These are phyloP conservation scores for Zygogramma bicolorata DNA, from an alignment of 2,888 invertebrate genomes.

Conservation along the genomic window DNA sequence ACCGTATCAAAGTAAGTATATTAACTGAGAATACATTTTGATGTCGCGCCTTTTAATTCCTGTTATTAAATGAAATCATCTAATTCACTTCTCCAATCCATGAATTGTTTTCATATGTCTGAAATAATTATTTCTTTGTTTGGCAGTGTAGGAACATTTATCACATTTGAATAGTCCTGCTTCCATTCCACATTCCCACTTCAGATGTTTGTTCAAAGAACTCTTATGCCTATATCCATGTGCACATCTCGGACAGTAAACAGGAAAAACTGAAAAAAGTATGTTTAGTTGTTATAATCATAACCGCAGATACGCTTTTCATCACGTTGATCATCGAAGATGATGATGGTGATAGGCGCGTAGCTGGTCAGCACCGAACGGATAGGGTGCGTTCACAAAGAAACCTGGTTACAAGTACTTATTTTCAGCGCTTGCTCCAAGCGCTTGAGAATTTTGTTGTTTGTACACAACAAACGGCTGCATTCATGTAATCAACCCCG, in stretches of 20 bases:
- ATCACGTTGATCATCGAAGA: no score
- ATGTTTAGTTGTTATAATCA: background rate
- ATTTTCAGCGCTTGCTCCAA: no score
- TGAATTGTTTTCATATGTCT: slow-evolving; percentile 40
- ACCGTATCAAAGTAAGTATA: no score
- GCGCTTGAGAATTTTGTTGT: no score
- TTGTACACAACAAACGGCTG: no score
- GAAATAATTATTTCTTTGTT: slow-evolving; percentile 47
- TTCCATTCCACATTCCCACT: slow-evolving; percentile 51
- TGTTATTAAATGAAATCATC: background rate
- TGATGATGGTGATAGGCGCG: no score
- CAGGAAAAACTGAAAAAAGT: slow-evolving; percentile 40
- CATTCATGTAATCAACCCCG: no score
- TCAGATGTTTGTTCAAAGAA: slow-evolving; percentile 49
- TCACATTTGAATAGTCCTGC: slow-evolving; percentile 45
- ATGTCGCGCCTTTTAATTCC: no score
- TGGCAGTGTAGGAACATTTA: slow-evolving; percentile 44
- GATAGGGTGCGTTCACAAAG: no score
- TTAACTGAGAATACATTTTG: background rate
- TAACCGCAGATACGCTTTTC: no score
- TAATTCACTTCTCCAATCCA: slow-evolving; percentile 19
- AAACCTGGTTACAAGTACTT: no score
- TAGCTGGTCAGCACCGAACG: no score
- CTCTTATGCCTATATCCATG: slow-evolving; percentile 54
- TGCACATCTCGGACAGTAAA: slow-evolving; percentile 48